These are phyloP conservation scores for Epistrophe grossulariae DNA, from an alignment of 2,888 invertebrate species.

Conservation along the genomic window DNA sequence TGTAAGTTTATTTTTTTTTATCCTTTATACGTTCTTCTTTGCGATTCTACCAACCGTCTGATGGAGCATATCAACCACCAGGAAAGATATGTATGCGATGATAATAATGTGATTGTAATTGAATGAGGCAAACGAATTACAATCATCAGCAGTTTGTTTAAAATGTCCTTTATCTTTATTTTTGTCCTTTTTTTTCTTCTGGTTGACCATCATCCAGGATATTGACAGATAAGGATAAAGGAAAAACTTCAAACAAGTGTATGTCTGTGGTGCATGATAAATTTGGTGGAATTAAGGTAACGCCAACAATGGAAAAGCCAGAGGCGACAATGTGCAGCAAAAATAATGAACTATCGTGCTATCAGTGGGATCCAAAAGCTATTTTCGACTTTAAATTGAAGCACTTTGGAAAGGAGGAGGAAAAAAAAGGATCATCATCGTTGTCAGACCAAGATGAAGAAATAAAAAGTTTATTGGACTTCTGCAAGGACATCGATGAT, in stretches of 20 bases:
- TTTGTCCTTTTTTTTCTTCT: neutral
- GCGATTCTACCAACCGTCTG: neutral
- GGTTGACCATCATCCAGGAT: constrained; percentile 41
- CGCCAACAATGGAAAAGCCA: constrained; percentile 82
- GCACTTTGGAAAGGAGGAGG: constrained; percentile 49
- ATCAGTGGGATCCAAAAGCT: constrained; percentile 76
- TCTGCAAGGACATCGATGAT: constrained; percentile 64
- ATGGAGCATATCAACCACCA: neutral
- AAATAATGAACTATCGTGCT: constrained; percentile 77
- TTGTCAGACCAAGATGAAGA: constrained; percentile 25
- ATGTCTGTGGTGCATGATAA: constrained; percentile 86
- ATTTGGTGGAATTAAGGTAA: constrained; percentile 85
- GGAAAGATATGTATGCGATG: constrained; percentile 77
- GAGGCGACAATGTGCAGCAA: constrained; percentile 76
- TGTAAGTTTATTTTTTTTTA: constrained; percentile 82
- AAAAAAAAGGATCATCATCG: constrained; percentile 34
- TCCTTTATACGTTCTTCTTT: constrained; percentile 12
- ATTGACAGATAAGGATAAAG: constrained; percentile 47
- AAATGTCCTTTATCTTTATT: constrained; percentile 11
- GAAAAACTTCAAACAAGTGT: constrained; percentile 83
- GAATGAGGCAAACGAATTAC: constrained; percentile 49
- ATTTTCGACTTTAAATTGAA: constrained; percentile 60
- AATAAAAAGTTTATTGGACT: constrained; percentile 51
- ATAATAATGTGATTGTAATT: constrained; percentile 78
- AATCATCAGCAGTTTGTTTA: constrained; percentile 31